Evolutionary conservation across 2,888 invertebrate genomes (phyloP), one percentile per base, ranked within the genome.

Genomic region (Danaus chrysippus): DNA sequence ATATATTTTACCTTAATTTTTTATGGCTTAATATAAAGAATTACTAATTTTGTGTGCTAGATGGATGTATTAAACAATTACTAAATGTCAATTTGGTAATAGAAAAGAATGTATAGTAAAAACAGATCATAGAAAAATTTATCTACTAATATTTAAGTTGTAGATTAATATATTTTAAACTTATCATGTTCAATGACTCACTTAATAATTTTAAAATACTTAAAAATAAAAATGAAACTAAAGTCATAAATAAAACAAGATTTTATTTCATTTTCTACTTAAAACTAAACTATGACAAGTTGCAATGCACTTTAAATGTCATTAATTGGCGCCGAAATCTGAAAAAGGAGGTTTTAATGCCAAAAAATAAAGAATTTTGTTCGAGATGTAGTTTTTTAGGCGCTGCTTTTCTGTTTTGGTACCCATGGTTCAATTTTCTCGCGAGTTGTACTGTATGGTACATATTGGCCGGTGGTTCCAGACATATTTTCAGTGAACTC

Each of bases 401-500:
- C 68, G 17, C 67, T 70, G 58, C 66, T 72, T 59, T 78, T 82
- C 15, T 68, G 72, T 17, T 77, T 76, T 0, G 94, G 94, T 54
- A 82, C 78, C 23, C 23, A 34, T 5, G 23, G 6, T 6, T 98
- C 93, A 42, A 99, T 92, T 91, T 99, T 99, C 1, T 96, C 94
- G 23, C 85, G 87, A 0, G 96, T 96, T 3, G 23, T 34, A 6
- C 93, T 94, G 23, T 34, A 34, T 34, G 23, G 23, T 34, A 34
- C 94, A 78, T 97, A 99, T 70, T 95, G 94, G 1, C 92, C 91
- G 0, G 92, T 89, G 0, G 97, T 97, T 5, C 98, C 98, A 0
- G 96, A 95, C 42, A 94, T 72, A 83, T 99, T 99, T 79, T 96
- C 96, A 0, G 93, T 94, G 81, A 96, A 96, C 54, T 96, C 95